Percentiles rank a stretch among this genome's conserved stretches.
phyloP scores from a whole-genome alignment of 2,113 vertebrate species.

The Ictalurus furcatus region DNA sequence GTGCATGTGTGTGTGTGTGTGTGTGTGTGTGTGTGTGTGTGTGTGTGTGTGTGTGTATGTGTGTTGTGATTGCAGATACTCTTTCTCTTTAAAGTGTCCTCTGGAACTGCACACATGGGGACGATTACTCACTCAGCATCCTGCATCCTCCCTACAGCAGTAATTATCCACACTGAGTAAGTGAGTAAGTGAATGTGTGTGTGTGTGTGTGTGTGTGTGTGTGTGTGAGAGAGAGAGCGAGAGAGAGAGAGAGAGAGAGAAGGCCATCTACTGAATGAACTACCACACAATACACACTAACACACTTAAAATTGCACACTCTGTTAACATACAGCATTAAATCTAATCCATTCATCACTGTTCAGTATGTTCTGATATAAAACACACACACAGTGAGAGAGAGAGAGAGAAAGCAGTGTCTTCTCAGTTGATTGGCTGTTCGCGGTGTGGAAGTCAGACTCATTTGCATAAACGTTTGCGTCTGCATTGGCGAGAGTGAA shows the following conservation, averaged over 20 bases:
- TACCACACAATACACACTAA: background rate
- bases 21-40: background rate
- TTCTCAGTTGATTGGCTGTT: background rate
- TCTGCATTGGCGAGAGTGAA: background rate
- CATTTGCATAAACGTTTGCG: background rate
- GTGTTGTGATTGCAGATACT: constrained; percentile 2
- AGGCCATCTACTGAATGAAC: background rate
- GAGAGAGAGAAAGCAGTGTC: background rate
- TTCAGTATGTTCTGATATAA: background rate
- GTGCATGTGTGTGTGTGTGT: background rate
- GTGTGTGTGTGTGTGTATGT: background rate
- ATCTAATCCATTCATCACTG: background rate
- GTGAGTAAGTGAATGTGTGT: background rate
- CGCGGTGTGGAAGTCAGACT: background rate
- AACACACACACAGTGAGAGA: background rate
- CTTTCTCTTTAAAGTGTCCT: constrained; percentile 24
- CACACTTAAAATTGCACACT: background rate
- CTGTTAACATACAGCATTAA: background rate
- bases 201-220: background rate
- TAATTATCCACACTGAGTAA: background rate
- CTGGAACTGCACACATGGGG: constrained; percentile 16
- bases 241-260: background rate
- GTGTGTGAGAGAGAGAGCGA: background rate
- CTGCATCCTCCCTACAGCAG: constrained; percentile 23
- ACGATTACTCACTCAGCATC: constrained; percentile 16